Base-by-base conservation (phyloP, 1,140 invertebrate genomes). In the Scylla paramamosain region DNA sequence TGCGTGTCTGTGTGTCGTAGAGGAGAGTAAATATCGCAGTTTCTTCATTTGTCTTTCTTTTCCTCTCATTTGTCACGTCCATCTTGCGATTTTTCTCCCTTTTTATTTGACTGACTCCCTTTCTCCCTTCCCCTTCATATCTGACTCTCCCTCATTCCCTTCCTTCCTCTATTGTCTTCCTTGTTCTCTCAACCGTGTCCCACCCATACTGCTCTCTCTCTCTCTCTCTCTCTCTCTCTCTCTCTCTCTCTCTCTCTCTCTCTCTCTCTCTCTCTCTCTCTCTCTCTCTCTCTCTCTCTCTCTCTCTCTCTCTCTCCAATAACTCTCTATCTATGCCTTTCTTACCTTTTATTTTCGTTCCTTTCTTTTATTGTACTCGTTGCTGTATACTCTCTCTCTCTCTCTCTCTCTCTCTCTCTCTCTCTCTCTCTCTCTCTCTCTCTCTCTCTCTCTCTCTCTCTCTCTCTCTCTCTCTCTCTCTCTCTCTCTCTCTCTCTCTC, bases 191-290 rank as follows among this genome's bases (percentile, higher is more conserved):
- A 77, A 77, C 67, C 67, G 25, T 29, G 28, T 59, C 46, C n/a
- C 16, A n/a, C 39, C 32, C 29, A 28, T 52, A 25, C 25, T 20
- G 12, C 8, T 59, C 29, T 91, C 48, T 39, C 46, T 59, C 48
- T 52, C 48, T 29, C 48, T 29, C n/a, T 59, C 20, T 28, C 89
- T 91, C 82, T 48, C 45, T 59, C 77, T 45, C 28, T 82, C 52
- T 77, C 91, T 82, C 52, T 93, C 77, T 84, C 92, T 39, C 77
- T 77, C 28, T 77, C 90, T 91, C 89, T 91, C 89, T 91, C 89
- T 91, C 89, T 91, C 89, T 91, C 89, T 91, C 48, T 59, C 91
- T 92, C 91, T 92, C 90, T 52, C 28, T 92, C 90, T 52, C 45
- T 92, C 90, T 67, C 90, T 67, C 52, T 52, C 90, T 92, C 52